Conservation (phyloP, 2,113 vertebrate species). For the Platycercus adscitus region DNA sequence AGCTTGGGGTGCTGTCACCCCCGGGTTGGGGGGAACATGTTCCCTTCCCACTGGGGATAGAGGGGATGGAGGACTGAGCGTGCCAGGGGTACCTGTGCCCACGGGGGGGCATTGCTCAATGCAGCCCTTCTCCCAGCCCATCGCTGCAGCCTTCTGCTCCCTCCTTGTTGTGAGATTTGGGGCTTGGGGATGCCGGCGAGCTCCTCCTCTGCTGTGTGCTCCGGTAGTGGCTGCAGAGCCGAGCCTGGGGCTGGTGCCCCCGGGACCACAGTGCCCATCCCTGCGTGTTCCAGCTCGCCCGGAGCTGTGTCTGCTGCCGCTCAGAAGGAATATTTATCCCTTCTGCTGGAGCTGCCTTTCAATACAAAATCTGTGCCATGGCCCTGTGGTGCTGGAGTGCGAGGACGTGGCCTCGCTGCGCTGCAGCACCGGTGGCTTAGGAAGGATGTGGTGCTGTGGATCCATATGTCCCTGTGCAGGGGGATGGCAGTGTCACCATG, state of each 20-base stretch:
- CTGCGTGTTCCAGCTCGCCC: rapidly evolving
- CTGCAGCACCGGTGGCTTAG: rapidly evolving
- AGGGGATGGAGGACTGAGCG: rapidly evolving
- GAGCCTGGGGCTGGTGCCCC: neutral
- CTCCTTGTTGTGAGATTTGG: neutral
- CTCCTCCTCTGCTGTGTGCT: neutral
- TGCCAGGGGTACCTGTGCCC: neutral
- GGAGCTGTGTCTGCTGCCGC: neutral
- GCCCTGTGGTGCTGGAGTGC: neutral
- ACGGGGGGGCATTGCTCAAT: rapidly evolving
- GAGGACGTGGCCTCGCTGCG: rapidly evolving
- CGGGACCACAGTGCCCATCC: neutral
- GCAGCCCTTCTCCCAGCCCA: neutral
- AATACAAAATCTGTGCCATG: neutral
- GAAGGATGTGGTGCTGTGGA: neutral
- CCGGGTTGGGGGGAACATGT: rapidly evolving
- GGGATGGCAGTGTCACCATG: rapidly evolving
- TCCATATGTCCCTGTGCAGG: neutral
- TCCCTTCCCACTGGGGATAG: neutral
- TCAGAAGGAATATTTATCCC: neutral
- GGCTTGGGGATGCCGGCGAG: neutral
- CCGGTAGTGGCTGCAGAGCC: neutral
- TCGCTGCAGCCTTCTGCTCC: neutral
- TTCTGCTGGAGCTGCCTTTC: slow-evolving; percentile 28
- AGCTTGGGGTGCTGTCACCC: rapidly evolving